Percentiles rank a stretch among this genome's conserved stretches.
Evolutionary conservation across 2,888 invertebrate species (phyloP).

Genomic region (Macrostomum cliftonense): DNA sequence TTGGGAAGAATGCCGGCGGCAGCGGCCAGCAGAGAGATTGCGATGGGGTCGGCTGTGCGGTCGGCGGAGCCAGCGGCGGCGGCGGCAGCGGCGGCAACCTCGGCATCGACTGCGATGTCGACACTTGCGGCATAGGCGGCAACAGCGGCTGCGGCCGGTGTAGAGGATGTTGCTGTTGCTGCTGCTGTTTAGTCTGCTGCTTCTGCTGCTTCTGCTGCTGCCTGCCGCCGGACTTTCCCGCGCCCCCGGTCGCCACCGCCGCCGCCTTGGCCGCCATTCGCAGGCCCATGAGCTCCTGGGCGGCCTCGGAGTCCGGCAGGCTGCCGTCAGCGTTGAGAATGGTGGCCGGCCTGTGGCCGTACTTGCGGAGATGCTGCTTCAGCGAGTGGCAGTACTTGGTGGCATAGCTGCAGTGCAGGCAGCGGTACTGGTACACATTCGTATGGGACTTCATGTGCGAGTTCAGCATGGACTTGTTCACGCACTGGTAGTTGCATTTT

Average conservation of each 20-base stretch:
- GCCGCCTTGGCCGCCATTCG: neutral
- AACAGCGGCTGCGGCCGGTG: neutral
- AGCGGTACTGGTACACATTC: conserved; percentile 82
- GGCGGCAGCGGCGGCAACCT: conserved; percentile 16
- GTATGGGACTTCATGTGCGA: conserved; percentile 91
- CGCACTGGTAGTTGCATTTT: conserved; percentile 48
- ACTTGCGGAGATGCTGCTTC: conserved; percentile 78
- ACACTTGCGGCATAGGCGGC: neutral
- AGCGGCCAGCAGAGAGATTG: too few relatives aligned
- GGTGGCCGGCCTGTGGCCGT: conserved; percentile 67
- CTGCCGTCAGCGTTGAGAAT: conserved; percentile 48
- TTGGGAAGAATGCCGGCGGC: too few relatives aligned
- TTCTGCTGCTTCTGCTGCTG: neutral
- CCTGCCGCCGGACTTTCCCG: neutral
- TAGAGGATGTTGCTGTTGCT: neutral
- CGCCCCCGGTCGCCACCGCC: neutral
- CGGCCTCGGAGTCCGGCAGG: conserved; percentile 6
- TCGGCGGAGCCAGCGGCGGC: conserved; percentile 26
- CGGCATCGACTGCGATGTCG: too few relatives aligned
- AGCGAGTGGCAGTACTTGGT: conserved; percentile 94
- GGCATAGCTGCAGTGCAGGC: conserved; percentile 52
- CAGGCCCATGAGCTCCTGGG: neutral
- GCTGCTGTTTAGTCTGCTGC: neutral
- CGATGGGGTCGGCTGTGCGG: too few relatives aligned
- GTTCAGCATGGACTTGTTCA: conserved; percentile 69